These are phyloP conservation scores for Coptodon bakossiorum DNA, from an alignment of 2,113 vertebrate species.

Conservation along the genomic window DNA sequence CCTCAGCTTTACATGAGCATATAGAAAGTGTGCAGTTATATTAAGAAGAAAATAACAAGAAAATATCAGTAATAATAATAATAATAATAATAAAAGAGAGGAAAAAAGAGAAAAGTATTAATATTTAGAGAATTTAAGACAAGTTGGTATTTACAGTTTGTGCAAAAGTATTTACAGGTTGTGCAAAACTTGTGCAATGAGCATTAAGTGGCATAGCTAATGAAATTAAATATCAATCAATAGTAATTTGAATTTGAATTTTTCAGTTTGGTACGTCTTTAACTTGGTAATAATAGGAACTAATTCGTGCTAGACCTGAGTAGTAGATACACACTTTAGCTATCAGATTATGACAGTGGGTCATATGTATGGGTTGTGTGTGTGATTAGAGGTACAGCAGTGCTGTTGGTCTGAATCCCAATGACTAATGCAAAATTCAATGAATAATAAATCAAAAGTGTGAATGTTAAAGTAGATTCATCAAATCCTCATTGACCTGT, in stretches of 20 bases:
- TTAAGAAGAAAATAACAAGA: not conserved
- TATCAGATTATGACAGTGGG: not conserved
- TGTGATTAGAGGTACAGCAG: not conserved
- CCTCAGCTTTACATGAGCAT: not conserved
- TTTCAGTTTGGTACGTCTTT: not conserved
- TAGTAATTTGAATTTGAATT: not conserved
- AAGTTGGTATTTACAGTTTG: not conserved
- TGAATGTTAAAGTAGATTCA: slow-evolving; percentile 36
- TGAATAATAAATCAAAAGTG: slow-evolving; percentile 42
- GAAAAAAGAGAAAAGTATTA: not conserved
- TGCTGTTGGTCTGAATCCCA: not conserved
- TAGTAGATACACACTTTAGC: not conserved
- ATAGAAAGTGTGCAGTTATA: not conserved
- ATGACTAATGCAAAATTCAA: slow-evolving; percentile 15
- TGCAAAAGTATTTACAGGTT: not conserved
- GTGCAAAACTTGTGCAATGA: not conserved
- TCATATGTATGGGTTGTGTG: not conserved
- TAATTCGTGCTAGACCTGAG: not conserved
- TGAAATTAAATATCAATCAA: not conserved
- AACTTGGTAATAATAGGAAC: not conserved
- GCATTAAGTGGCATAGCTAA: not conserved
- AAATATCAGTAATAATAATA: not conserved
- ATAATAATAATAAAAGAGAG: not conserved
- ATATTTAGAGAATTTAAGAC: not conserved
- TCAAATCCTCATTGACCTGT: slow-evolving; percentile 35